Conservation (phyloP, 2,888 invertebrate genomes). For the Aromia moschata region DNA sequence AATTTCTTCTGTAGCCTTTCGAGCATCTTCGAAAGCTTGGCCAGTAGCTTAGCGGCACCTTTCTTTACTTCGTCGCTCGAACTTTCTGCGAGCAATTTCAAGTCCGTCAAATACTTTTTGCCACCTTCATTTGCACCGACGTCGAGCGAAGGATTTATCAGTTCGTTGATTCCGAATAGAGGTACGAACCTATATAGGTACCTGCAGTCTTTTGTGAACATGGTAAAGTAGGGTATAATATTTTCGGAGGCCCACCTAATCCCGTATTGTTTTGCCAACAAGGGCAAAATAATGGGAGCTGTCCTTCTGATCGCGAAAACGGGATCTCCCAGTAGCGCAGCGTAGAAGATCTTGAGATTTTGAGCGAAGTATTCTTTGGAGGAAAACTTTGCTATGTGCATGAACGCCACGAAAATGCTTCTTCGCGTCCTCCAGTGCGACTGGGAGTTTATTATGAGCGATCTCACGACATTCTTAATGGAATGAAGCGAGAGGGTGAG, state of each 20-base stretch:
- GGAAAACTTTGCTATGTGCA: conserved; percentile 54
- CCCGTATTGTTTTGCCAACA: conserved; percentile 56
- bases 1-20: conserved; percentile 46
- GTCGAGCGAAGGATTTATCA: conserved; percentile 53
- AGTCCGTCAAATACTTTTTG: conserved; percentile 42
- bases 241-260: conserved; percentile 54
- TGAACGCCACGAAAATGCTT: conserved; percentile 54
- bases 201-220: conserved; percentile 51
- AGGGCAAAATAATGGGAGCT: conserved; percentile 55
- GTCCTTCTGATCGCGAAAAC: conserved; percentile 57
- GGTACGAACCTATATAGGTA: conserved; percentile 56
- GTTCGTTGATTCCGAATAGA: conserved; percentile 57
- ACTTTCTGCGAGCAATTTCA: conserved; percentile 35
- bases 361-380: conserved; percentile 54
- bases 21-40: conserved; percentile 29
- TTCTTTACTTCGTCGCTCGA: conserved; percentile 31
- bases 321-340: conserved; percentile 54
- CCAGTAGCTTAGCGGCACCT: conserved; percentile 30
- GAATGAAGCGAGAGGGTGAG: conserved; percentile 47
- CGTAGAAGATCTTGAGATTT: conserved; percentile 54
- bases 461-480: conserved; percentile 52
- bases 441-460: conserved; percentile 52
- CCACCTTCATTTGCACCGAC: conserved; percentile 22
- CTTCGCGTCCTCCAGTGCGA: conserved; percentile 58
- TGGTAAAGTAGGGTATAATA: conserved; percentile 52